Percentiles rank a stretch among this genome's conserved stretches.
Conservation (phyloP, 2,113 vertebrate species). For the Hippocampus zosterae region DNA sequence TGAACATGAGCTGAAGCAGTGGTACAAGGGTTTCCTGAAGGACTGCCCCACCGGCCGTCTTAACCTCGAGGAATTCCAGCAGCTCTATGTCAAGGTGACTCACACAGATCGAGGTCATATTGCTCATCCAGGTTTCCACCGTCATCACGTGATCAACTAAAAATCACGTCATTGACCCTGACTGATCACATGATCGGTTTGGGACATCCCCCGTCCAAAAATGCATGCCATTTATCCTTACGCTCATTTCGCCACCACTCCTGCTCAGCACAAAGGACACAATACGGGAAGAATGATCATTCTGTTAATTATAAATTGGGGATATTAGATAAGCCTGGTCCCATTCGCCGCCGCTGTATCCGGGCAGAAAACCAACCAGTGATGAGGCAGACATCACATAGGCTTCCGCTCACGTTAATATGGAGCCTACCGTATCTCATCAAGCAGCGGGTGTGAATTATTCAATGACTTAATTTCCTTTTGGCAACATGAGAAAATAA, state of each 20-base stretch:
- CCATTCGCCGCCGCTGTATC: conserved; percentile 39
- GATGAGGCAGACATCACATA: conserved; percentile 26
- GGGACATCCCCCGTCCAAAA: too few species aligned
- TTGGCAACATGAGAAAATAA: conserved; percentile 5
- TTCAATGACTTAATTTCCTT: conserved; percentile 43
- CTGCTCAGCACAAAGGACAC: too few species aligned
- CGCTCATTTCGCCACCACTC: too few species aligned
- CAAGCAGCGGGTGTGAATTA: conserved; percentile 34
- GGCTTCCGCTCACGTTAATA: conserved; percentile 34
- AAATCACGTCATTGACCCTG: too few species aligned
- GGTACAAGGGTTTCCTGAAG: conserved; percentile 85
- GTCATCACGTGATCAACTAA: too few species aligned
- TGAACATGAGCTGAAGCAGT: conserved; percentile 92
- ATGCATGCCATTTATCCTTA: too few species aligned
- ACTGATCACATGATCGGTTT: too few species aligned
- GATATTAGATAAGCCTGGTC: conserved; percentile 21
- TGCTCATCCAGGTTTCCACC: too few species aligned
- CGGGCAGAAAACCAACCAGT: conserved; percentile 46
- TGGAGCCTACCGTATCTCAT: conserved; percentile 31
- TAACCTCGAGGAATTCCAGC: conserved; percentile 81
- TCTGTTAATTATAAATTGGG: conserved; percentile 4
- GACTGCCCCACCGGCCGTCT: conserved; percentile 72
- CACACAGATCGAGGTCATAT: not conserved
- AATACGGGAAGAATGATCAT: not conserved
- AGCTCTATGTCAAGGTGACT: conserved; percentile 94